These are phyloP conservation scores for Platyscapa corneri DNA, from an alignment of 1,140 invertebrate genomes.

Conservation along the genomic window DNA sequence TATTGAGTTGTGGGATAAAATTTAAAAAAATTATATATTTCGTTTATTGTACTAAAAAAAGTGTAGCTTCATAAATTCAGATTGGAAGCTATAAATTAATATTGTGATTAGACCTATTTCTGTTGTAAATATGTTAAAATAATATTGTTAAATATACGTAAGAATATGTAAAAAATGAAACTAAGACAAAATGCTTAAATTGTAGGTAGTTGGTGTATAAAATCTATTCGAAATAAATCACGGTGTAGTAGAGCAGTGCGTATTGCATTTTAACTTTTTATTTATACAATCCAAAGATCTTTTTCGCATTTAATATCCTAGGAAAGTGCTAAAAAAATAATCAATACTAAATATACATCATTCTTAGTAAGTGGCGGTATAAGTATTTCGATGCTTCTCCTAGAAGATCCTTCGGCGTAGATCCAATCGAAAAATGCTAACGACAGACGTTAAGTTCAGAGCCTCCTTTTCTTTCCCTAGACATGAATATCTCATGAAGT, in stretches of 20 bases:
- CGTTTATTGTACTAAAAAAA: background rate
- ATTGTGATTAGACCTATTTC: background rate
- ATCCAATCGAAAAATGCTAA: constrained; percentile 15
- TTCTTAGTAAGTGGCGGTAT: background rate
- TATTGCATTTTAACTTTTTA: background rate
- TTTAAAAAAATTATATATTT: background rate
- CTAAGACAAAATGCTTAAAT: background rate
- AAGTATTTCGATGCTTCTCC: background rate
- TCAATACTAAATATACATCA: background rate
- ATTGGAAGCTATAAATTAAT: background rate
- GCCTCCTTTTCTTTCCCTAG: constrained; percentile 7
- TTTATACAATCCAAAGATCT: background rate
- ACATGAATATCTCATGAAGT: constrained; percentile 51
- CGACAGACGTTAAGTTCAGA: background rate
- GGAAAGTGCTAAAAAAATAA: background rate
- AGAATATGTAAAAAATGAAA: background rate
- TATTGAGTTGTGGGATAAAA: constrained; percentile 1
- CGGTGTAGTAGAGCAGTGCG: too few relatives aligned
- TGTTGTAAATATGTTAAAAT: background rate
- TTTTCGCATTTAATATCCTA: too few relatives aligned
- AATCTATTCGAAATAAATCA: too few relatives aligned
- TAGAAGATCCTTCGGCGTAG: background rate
- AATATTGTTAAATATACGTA: too few relatives aligned
- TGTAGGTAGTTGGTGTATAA: too few relatives aligned
- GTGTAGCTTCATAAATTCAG: background rate